Conservation (phyloP, 2,888 invertebrate species). For the Agriopis aurantiaria region DNA sequence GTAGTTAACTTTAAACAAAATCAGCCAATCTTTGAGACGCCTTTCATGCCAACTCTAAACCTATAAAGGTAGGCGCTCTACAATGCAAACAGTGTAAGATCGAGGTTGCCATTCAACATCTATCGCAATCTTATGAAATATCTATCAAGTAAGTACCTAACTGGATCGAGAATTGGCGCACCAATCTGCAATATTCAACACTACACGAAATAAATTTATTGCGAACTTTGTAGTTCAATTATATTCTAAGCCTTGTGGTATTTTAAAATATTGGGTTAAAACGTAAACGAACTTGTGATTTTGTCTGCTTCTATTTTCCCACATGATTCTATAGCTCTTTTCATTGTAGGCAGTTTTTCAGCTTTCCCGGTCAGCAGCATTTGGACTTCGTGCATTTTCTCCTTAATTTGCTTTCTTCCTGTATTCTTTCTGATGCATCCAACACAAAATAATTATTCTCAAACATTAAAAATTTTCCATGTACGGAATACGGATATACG, state of each 20-base stretch:
- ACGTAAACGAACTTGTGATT: background rate
- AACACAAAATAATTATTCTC: too few species aligned
- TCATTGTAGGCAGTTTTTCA: too few species aligned
- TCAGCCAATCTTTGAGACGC: too few species aligned
- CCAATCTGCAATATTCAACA: constrained; percentile 59
- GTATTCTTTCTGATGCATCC: too few species aligned
- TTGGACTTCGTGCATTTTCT: too few species aligned
- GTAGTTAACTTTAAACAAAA: too few species aligned
- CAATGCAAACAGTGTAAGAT: constrained; percentile 62
- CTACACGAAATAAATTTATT: constrained; percentile 57
- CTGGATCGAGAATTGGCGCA: constrained; percentile 71
- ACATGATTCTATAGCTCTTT: too few species aligned
- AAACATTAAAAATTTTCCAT: too few species aligned
- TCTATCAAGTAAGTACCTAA: constrained; percentile 48
- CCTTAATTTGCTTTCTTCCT: too few species aligned
- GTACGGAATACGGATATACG: too few species aligned
- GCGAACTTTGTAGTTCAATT: constrained; percentile 27
- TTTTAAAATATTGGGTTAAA: background rate
- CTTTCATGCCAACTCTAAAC: background rate
- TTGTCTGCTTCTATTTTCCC: background rate
- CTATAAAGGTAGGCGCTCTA: background rate
- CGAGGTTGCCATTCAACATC: constrained; percentile 67
- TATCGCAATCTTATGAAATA: constrained; percentile 77
- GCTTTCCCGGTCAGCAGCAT: too few species aligned
- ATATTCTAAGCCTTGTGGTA: constrained; percentile 35